Base-by-base conservation (phyloP, 2,113 vertebrate genomes). In the Thalassarche chlororhynchos region DNA sequence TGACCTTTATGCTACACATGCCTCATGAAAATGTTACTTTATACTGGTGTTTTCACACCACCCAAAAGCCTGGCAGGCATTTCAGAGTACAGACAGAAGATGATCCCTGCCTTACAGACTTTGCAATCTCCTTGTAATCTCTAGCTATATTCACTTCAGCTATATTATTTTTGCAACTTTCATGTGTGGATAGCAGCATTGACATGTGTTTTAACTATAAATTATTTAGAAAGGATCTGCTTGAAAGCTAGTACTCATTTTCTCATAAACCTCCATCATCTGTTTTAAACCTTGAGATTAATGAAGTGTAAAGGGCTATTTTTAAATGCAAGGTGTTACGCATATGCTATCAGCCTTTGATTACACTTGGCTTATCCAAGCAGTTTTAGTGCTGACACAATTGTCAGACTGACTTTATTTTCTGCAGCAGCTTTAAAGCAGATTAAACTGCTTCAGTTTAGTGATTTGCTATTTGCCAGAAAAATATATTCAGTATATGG, bases 1-100 rank as follows among this genome's bases (percentile, higher is more conserved):
- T n/a, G 75, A 93, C 94, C 81, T 94, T 96, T 94, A 62, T 85
- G 75, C 84, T 87, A 21, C 62, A 85, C 62, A 62, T 3, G 32
- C 61, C 40, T 89, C 49, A 51, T 70, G 54, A 89, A 97, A 85
- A 90, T 80, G 66, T 85, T 91, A 74, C 66, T 91, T 76, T 76
- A 61, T 79, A 82, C 65, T 74, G 4, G 46, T 87, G 54, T 87
- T 94, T 93, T 93, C 93, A 94, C 89, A 91, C 89, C 66, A 83
- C 66, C 86, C 77, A 36, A 91, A 95, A 90, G 89, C 95, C 82
- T 91, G 70, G 36, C 78, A 91, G 93, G 93, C 81, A 66, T 96
- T 95, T 95, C 55, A 14, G 66, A 82, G 60, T 49, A 52, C 84
- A 90, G 87, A 60, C 54, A 90, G 87, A 65, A 55, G 91, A 80